Evolutionary conservation across 2,113 vertebrate genomes (phyloP).

Genomic region (Irena cyanogastra): DNA sequence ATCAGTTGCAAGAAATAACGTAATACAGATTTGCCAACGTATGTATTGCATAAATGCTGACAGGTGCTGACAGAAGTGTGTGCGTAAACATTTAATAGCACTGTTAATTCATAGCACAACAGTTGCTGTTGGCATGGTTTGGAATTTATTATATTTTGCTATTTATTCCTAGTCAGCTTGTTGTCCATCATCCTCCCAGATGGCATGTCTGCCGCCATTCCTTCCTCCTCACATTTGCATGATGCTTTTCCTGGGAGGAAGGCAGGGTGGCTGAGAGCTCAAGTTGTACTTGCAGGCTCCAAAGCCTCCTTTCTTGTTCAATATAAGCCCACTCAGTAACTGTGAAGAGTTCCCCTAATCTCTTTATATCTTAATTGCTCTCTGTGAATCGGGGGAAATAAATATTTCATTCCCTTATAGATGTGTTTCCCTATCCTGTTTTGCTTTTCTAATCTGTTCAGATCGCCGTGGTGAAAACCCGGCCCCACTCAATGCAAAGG

Average conservation of each 20-base stretch:
- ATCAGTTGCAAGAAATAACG: conserved; percentile 62
- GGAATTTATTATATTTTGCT: conserved; percentile 63
- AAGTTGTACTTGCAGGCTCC: neutral
- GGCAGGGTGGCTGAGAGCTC: conserved; percentile 4
- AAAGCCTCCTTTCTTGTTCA: conserved; percentile 22
- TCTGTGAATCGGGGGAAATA: conserved; percentile 14
- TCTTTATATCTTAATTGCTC: conserved; percentile 47
- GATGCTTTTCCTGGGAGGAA: conserved; percentile 21
- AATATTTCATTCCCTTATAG: conserved; percentile 42
- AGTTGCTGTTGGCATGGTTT: conserved; percentile 59
- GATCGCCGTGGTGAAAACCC: conserved; percentile 1
- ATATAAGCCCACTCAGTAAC: neutral
- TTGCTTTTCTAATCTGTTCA: conserved; percentile 18
- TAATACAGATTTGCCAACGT: conserved; percentile 67
- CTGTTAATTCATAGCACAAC: conserved; percentile 66
- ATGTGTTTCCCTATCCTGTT: conserved; percentile 8
- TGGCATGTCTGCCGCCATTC: conserved; percentile 43
- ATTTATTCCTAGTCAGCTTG: conserved; percentile 58
- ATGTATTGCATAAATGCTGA: conserved; percentile 67
- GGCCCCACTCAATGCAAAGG: neutral
- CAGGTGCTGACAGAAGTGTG: conserved; percentile 67
- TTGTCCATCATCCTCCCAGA: conserved; percentile 58
- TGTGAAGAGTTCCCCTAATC: conserved; percentile 33
- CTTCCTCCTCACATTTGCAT: conserved; percentile 41
- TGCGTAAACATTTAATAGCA: conserved; percentile 65